Evolutionary conservation across 2,113 vertebrate genomes (phyloP).

Genomic region (Oxyura jamaicensis): DNA sequence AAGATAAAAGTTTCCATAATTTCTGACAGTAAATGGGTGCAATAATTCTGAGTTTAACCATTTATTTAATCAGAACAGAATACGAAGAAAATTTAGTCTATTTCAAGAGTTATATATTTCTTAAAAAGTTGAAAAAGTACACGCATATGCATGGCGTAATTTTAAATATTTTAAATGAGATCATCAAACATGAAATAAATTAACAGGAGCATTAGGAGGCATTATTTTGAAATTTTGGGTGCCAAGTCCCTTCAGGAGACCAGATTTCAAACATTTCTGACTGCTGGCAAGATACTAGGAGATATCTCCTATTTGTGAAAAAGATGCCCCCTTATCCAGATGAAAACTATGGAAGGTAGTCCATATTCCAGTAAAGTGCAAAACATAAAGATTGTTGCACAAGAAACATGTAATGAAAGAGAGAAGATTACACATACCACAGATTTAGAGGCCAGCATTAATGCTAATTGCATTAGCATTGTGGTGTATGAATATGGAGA

Average conservation of each 20-base stretch:
- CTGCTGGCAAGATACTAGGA: not conserved
- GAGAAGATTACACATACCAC: not conserved
- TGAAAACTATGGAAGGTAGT: not conserved
- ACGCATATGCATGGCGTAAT: not conserved
- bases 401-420: not conserved
- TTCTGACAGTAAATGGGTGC: not conserved
- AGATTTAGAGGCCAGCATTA: not conserved
- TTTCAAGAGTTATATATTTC: not conserved
- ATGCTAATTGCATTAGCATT: not conserved
- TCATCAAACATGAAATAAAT: not conserved
- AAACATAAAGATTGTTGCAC: not conserved
- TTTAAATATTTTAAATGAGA: not conserved
- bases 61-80: not conserved
- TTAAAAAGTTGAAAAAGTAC: not conserved
- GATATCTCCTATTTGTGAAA: not conserved
- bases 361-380: not conserved
- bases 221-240: not conserved
- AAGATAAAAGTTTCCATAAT: not conserved
- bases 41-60: not conserved
- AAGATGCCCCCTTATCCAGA: not conserved
- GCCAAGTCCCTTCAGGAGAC: not conserved
- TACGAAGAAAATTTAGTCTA: not conserved
- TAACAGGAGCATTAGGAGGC: not conserved
- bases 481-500: not conserved
- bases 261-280: not conserved